Conservation (phyloP, 2,113 vertebrate genomes). For the Mesoclemmys tuberculata region DNA sequence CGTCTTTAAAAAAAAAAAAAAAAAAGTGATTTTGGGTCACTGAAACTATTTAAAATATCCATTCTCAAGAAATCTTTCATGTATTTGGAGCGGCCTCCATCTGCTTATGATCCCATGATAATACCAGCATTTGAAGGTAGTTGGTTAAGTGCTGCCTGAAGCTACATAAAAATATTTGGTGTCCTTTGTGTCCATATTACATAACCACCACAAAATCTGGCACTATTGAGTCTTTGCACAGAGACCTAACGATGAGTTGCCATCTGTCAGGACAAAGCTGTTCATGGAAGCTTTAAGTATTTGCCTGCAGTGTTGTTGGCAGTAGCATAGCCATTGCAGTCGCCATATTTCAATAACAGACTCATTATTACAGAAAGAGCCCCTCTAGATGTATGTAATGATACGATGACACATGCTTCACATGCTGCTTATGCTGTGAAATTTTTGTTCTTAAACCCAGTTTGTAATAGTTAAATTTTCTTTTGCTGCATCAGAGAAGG, state of each 20-base stretch:
- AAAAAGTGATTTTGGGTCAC: neutral
- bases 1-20: neutral
- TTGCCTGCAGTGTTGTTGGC: neutral
- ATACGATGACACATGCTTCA: neutral
- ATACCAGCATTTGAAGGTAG: neutral
- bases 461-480: neutral
- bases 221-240: neutral
- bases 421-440: neutral
- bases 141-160: neutral
- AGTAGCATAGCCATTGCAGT: neutral
- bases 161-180: neutral
- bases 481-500: conserved; percentile 80
- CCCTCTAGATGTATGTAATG: no score
- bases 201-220: neutral
- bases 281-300: neutral
- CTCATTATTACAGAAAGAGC: neutral
- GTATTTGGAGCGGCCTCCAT: neutral
- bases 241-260: neutral
- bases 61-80: neutral
- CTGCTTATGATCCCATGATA: fast-evolving
- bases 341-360: neutral
- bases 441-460: neutral
- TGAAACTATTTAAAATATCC: neutral
- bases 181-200: neutral
- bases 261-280: no score